These are phyloP conservation scores for Lasioglossum zephyrum DNA, from an alignment of 2,888 invertebrate species.

Conservation along the genomic window DNA sequence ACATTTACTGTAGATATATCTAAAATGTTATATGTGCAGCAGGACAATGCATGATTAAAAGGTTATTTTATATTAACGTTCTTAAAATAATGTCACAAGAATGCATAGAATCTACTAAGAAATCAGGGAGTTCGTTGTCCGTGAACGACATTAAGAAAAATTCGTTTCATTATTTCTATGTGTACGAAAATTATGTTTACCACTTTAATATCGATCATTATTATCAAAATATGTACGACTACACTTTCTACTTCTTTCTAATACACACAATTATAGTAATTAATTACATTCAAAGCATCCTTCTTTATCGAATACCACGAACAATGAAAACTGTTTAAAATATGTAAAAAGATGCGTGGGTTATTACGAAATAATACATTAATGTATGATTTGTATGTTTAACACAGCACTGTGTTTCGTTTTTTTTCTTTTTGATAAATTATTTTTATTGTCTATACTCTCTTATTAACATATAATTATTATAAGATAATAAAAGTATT, in stretches of 20 bases:
- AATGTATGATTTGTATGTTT: constrained; percentile 49
- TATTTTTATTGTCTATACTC: constrained; percentile 79
- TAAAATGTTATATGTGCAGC: constrained; percentile 35
- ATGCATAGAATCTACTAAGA: constrained; percentile 42
- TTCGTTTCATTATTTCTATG: constrained; percentile 32
- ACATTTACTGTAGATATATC: constrained; percentile 38
- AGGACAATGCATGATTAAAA: constrained; percentile 47
- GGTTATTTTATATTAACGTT: constrained; percentile 58
- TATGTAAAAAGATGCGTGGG: constrained; percentile 23
- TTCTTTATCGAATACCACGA: constrained; percentile 29
- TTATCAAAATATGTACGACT: constrained; percentile 28
- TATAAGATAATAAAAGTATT: constrained; percentile 75
- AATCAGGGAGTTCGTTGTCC: constrained; percentile 42
- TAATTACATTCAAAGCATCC: constrained; percentile 9
- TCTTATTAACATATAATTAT: constrained; percentile 73
- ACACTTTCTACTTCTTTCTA: constrained; percentile 32
- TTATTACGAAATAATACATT: constrained; percentile 56
- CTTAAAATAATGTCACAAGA: constrained; percentile 42
- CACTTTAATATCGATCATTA: constrained; percentile 22
- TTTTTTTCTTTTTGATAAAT: constrained; percentile 74
- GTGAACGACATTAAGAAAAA: constrained; percentile 31
- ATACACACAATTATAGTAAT: constrained; percentile 19
- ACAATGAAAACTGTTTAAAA: constrained; percentile 34
- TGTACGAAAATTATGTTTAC: constrained; percentile 17
- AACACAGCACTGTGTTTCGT: constrained; percentile 61